Evolutionary conservation across 2,888 invertebrate genomes (phyloP).

Genomic region (Lasioglossum malachurum): DNA sequence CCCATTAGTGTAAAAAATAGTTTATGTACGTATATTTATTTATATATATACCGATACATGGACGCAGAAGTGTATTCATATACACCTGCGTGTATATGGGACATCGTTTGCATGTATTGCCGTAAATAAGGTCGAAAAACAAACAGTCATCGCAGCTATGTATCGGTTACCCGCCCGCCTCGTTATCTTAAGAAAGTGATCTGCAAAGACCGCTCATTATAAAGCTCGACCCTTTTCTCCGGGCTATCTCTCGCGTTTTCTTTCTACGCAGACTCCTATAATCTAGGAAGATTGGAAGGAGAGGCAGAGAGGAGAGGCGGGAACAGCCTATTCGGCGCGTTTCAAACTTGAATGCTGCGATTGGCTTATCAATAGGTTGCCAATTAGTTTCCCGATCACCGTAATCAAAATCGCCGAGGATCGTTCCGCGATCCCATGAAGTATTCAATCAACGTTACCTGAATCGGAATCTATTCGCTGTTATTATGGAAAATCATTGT

Average conservation of each 20-base stretch:
- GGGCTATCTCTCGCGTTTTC: slow-evolving; percentile 30
- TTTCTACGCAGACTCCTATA: not conserved
- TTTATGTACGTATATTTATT: slow-evolving; percentile 33
- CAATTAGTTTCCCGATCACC: slow-evolving; percentile 21
- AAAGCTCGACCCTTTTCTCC: slow-evolving; percentile 36
- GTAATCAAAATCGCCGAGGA: slow-evolving; percentile 38
- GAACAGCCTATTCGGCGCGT: slow-evolving; percentile 1
- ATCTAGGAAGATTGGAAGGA: not conserved
- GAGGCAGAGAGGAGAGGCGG: not conserved
- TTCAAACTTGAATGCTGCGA: slow-evolving; percentile 9
- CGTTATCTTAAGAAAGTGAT: slow-evolving; percentile 65
- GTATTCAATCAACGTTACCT: not conserved
- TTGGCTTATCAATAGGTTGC: slow-evolving; percentile 37
- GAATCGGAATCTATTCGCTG: not conserved
- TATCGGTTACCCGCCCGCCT: slow-evolving; percentile 50
- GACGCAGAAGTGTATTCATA: not conserved
- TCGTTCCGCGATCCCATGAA: not conserved
- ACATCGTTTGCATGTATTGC: slow-evolving; percentile 11
- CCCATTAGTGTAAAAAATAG: slow-evolving; percentile 63
- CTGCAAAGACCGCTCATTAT: slow-evolving; percentile 56
- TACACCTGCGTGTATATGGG: not conserved
- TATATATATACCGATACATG: slow-evolving; percentile 11
- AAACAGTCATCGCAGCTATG: slow-evolving; percentile 21
- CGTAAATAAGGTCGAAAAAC: slow-evolving; percentile 56
- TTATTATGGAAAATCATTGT: not conserved